These are phyloP conservation scores for Semibalanus balanoides DNA, from an alignment of 1,140 invertebrate species.

Conservation along the genomic window DNA sequence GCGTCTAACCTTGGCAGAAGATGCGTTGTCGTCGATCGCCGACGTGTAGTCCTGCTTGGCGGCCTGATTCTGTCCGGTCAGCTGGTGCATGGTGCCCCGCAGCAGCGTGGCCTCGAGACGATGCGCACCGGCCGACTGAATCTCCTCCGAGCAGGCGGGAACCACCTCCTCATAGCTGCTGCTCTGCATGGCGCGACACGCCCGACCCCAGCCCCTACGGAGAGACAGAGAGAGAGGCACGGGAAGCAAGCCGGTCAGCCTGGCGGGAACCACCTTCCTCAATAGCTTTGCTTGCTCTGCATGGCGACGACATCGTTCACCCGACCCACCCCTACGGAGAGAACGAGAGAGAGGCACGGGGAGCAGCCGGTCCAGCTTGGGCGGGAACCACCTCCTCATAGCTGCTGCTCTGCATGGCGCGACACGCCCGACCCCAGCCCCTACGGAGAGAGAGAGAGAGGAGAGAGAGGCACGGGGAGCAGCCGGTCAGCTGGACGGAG, in stretches of 20 bases:
- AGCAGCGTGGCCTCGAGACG: conserved; percentile 46
- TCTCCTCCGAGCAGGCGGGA: conserved; percentile 59
- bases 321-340: no score
- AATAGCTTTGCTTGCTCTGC: no score
- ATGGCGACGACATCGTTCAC: no score
- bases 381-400: conserved; percentile 62
- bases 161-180: conserved; percentile 63
- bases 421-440: not conserved
- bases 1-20: conserved; percentile 37
- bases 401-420: conserved; percentile 29
- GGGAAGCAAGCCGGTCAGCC: no score
- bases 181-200: conserved; percentile 3
- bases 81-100: conserved; percentile 63
- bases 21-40: conserved; percentile 43
- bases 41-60: conserved; percentile 52
- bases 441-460: no score
- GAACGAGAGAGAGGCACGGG: no score
- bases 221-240: no score
- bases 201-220: not conserved
- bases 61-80: conserved; percentile 52
- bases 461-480: no score
- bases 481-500: no score
- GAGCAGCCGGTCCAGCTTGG: no score
- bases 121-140: conserved; percentile 36
- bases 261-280: no score